Evolutionary conservation across 2,797 vertebrate genomes (phyloP).

Genomic region (Vultur gryphus): DNA sequence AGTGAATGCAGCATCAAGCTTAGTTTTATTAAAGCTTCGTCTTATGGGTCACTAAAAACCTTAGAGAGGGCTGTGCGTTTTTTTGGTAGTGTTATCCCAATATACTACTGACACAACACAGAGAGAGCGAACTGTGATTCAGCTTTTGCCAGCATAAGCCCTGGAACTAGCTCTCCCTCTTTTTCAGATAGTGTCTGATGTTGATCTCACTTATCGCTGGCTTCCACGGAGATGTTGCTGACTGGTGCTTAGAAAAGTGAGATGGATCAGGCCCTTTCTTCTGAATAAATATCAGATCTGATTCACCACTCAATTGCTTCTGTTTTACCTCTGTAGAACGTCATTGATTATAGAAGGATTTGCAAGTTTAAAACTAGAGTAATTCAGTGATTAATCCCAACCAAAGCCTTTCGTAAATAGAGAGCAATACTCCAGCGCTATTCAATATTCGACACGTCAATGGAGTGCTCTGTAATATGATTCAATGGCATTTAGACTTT

Average conservation of each 20-base stretch:
- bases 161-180: not conserved
- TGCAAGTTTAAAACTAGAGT: slow-evolving; percentile 16
- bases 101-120: not conserved
- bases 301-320: slow-evolving; percentile 3
- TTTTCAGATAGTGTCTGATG: not conserved
- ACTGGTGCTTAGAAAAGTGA: not conserved
- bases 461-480: not conserved
- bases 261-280: not conserved
- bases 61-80: not conserved
- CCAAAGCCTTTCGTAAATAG: not conserved
- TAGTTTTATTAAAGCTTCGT: not conserved
- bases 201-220: not conserved
- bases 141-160: not conserved
- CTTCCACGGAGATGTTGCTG: not conserved
- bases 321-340: slow-evolving; percentile 4
- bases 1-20: accelerated
- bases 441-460: not conserved
- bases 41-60: not conserved
- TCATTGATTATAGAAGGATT: slow-evolving; percentile 10
- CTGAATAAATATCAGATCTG: slow-evolving; percentile 37
- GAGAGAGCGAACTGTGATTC: not conserved
- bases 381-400: slow-evolving; percentile 27
- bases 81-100: not conserved
- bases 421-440: not conserved
- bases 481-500: not conserved